Base-by-base conservation (phyloP, 1,140 invertebrate species). In the Olivierus martensii region DNA sequence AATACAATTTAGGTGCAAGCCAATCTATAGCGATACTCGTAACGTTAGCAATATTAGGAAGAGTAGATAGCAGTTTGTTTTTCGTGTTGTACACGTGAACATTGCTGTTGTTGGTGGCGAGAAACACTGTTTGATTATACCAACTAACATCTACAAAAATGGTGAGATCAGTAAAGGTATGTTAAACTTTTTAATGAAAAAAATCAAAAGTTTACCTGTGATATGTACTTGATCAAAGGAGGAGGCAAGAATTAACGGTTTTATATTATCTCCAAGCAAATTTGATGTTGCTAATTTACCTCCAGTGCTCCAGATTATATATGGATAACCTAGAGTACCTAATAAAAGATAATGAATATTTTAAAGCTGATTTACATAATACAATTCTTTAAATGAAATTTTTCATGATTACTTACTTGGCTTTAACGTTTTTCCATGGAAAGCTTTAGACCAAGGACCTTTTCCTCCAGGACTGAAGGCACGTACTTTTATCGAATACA, bases 1-100 rank as follows among this genome's bases (percentile, higher is more conserved):
- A 94, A 63, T 93, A 94, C 0, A 95, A 65, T 64, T 86, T 84
- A 22, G 79, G 79, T 0, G 84, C 85, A 28, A 92, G 77, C 84
- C 86, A 91, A 63, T 95, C 89, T 2, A 91, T 79, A 0, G 85
- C 83, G 17, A 93, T 74, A 57, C 80, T 81, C 0, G 79, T 78
- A 1, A 84, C 84, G 18, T 80, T 80, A 41, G 81, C 76, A 53
- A 82, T 75, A 60, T 79, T 78, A 9, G 69, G 65, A 58, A 82
- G 70, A 15, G 71, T 65, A 10, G 73, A 77, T 14, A 74, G 66
- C 7, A 50, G 45, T 53, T 66, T 59, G 44, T 75, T 73, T 0
- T 77, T 82, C 2, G 77, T 74, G 61, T 87, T 84, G 53, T 80
- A 82, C 67, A 76, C 76, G 61, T 79, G 77, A 0, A 87, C 72